Conservation (phyloP, 2,888 invertebrate species). For the Phyllotreta striolata region DNA sequence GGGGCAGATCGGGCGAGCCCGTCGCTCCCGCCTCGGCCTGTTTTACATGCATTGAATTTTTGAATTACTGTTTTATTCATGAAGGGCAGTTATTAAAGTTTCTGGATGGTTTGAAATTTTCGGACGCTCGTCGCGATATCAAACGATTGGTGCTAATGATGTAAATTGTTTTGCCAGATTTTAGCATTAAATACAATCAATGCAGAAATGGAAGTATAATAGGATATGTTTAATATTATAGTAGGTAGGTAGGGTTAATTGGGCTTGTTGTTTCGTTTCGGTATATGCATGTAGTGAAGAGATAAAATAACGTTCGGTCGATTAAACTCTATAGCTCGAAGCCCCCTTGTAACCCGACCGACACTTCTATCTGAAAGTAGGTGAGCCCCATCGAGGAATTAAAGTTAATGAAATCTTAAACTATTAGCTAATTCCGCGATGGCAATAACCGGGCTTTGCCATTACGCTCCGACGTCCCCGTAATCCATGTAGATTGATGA, state of each 20-base stretch:
- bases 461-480: slow-evolving; percentile 38
- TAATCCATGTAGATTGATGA: slow-evolving; percentile 59
- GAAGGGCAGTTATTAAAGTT: slow-evolving; percentile 35
- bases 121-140: slow-evolving; percentile 12
- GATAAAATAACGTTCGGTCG: neutral
- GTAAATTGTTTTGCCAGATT: too few species aligned
- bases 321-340: slow-evolving; percentile 1
- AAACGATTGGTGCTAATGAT: too few species aligned
- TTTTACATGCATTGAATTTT: slow-evolving; percentile 62
- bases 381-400: slow-evolving; percentile 22
- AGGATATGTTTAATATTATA: too few species aligned
- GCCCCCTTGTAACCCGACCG: neutral
- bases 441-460: slow-evolving; percentile 30
- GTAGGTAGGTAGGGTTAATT: too few species aligned
- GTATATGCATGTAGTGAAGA: neutral
- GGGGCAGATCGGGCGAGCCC: slow-evolving; percentile 23
- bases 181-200: too few species aligned
- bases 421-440: slow-evolving; percentile 26
- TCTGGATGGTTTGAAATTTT: slow-evolving; percentile 29
- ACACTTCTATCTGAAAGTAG: slow-evolving; percentile 20
- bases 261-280: neutral
- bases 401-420: slow-evolving; percentile 29
- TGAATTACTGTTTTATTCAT: slow-evolving; percentile 48
- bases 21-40: slow-evolving; percentile 45
- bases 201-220: too few species aligned